phyloP scores from a whole-genome alignment of 2,888 invertebrate species.

The Campoplex nolae region DNA sequence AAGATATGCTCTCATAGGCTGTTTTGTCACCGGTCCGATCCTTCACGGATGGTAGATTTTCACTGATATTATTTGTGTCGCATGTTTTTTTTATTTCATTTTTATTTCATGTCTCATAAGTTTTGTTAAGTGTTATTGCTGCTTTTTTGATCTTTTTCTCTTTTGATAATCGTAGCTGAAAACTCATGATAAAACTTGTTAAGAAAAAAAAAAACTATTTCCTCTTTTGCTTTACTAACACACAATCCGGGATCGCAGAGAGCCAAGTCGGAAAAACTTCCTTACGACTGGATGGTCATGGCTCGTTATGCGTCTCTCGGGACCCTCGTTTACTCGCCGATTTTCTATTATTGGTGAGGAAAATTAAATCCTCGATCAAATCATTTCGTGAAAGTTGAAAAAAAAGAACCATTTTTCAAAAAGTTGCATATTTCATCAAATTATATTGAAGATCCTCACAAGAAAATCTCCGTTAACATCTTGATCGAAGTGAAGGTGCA shows the following conservation, averaged over 20 bases:
- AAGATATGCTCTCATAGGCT: conserved; percentile 80
- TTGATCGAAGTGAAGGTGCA: not conserved
- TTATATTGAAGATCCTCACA: not conserved
- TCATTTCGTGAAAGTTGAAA: not conserved
- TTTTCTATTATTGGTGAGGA: conserved; percentile 87
- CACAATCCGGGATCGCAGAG: conserved; percentile 48
- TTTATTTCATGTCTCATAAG: not conserved
- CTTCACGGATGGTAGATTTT: conserved; percentile 79
- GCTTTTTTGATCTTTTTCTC: conserved; percentile 45
- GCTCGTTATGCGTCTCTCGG: conserved; percentile 88
- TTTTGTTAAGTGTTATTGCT: conserved; percentile 31
- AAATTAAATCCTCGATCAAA: conserved; percentile 64
- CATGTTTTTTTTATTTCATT: conserved; percentile 7
- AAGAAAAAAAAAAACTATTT: conserved; percentile 35
- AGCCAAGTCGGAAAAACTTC: conserved; percentile 66
- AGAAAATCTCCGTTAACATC: not conserved
- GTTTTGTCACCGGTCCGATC: conserved; percentile 79
- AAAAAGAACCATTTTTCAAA: not conserved
- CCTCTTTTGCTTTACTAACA: conserved; percentile 21
- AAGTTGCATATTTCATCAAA: not conserved
- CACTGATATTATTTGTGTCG: conserved; percentile 37
- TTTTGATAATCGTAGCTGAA: not conserved
- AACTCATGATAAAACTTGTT: no score
- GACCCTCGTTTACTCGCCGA: conserved; percentile 87
- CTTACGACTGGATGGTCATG: conserved; percentile 85